phyloP scores from a whole-genome alignment of 1,140 invertebrate species.

The Sinella curviseta region DNA sequence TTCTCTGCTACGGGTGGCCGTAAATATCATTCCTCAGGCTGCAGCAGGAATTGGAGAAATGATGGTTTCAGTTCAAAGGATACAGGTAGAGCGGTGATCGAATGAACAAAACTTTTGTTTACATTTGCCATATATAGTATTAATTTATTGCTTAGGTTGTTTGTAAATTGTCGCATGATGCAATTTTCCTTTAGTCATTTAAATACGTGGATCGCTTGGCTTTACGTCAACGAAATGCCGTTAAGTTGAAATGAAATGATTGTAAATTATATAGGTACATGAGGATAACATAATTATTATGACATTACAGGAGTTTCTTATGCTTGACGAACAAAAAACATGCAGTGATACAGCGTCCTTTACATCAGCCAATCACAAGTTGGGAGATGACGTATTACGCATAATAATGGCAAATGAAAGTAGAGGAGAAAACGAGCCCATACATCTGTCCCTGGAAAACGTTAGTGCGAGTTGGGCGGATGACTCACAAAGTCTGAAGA shows the following conservation, averaged over 20 bases:
- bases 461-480: conserved; percentile 21
- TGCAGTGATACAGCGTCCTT: not conserved
- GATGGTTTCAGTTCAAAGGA: conserved; percentile 2
- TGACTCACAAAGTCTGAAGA: conserved; percentile 45
- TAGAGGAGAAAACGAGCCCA: not conserved
- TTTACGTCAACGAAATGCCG: too few relatives aligned
- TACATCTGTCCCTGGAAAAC: not conserved
- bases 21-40: conserved; percentile 28
- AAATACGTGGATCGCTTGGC: too few relatives aligned
- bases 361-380: not conserved
- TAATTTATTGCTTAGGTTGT: conserved; percentile 31
- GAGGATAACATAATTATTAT: not conserved
- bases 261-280: too few relatives aligned
- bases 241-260: too few relatives aligned
- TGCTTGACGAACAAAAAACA: not conserved
- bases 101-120: not conserved
- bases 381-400: not conserved
- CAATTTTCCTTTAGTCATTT: too few relatives aligned
- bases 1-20: conserved; percentile 41
- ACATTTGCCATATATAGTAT: not conserved
- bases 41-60: conserved; percentile 32
- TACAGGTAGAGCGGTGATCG: conserved; percentile 21
- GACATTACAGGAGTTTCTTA: not conserved
- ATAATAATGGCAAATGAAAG: conserved; percentile 16
- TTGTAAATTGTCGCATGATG: too few relatives aligned